These are phyloP conservation scores for Heliconius eleuchia DNA, from an alignment of 1,140 invertebrate genomes.

Conservation along the genomic window DNA sequence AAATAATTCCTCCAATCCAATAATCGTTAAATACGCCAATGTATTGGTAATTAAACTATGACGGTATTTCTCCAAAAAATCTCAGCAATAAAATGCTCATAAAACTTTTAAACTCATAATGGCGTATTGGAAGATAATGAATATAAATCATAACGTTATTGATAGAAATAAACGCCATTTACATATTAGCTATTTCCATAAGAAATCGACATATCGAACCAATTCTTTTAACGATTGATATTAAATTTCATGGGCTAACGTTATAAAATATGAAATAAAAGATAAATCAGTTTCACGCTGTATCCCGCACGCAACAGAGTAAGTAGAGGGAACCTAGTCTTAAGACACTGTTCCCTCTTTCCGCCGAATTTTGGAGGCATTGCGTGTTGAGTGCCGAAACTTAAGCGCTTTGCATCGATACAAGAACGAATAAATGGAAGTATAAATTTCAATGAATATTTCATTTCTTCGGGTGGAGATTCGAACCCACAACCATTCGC, in stretches of 20 bases:
- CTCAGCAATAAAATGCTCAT: constrained; percentile 51
- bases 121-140: constrained; percentile 51
- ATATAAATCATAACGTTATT: constrained; percentile 61
- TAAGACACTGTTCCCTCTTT: no score
- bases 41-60: constrained; percentile 33
- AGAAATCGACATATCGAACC: constrained; percentile 61
- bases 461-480: no score
- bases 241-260: constrained; percentile 71
- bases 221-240: constrained; percentile 73
- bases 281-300: no score
- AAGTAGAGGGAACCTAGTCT: no score
- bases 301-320: no score
- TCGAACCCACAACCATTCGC: no score
- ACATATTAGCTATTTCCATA: constrained; percentile 59
- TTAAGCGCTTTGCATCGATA: no score
- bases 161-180: constrained; percentile 58
- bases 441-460: no score
- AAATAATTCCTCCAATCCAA: background rate
- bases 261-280: constrained; percentile 42
- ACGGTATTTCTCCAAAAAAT: constrained; percentile 26
- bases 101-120: constrained; percentile 44
- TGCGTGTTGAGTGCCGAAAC: no score
- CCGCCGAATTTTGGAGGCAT: no score
- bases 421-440: no score
- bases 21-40: constrained; percentile 23